phyloP scores from a whole-genome alignment of 2,888 invertebrate genomes.

The Lampropteryx suffumata region DNA sequence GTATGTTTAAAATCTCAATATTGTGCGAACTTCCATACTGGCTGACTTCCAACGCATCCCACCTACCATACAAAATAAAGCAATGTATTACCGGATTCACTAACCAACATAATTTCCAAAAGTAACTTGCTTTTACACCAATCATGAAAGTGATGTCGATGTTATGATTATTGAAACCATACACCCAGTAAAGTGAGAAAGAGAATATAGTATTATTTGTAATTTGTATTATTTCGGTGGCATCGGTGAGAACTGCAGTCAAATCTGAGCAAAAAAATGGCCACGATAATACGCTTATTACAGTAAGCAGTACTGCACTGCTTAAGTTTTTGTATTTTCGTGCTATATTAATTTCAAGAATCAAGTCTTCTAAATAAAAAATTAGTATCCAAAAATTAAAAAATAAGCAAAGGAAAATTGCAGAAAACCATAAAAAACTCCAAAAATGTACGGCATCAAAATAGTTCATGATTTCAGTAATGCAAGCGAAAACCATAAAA shows the following conservation, averaged over 20 bases:
- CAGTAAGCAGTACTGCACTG: constrained; percentile 41
- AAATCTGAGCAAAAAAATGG: constrained; percentile 69
- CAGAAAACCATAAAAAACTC: constrained; percentile 65
- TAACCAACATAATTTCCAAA: constrained; percentile 65
- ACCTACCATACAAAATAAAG: constrained; percentile 45
- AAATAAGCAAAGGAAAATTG: constrained; percentile 54
- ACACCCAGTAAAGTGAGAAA: constrained; percentile 67
- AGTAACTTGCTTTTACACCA: constrained; percentile 67
- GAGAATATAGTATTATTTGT: constrained; percentile 60
- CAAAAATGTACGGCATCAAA: constrained; percentile 58
- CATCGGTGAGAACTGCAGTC: constrained; percentile 51
- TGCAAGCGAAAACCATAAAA: constrained; percentile 58
- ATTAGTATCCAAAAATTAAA: constrained; percentile 59
- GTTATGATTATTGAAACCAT: constrained; percentile 63
- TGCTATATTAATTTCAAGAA: constrained; percentile 40
- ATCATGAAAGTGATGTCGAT: constrained; percentile 75
- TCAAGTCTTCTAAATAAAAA: constrained; percentile 52
- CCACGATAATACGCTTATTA: constrained; percentile 48
- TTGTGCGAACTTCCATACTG: constrained; percentile 44
- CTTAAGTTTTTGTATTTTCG: constrained; percentile 43
- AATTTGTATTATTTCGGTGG: constrained; percentile 58
- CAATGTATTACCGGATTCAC: constrained; percentile 57
- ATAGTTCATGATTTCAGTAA: constrained; percentile 64
- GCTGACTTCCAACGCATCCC: constrained; percentile 32
- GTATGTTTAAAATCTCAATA: constrained; percentile 37